Percentiles rank a stretch among this genome's conserved stretches.
phyloP scores from a whole-genome alignment of 2,888 invertebrate genomes.

The Labia minor region DNA sequence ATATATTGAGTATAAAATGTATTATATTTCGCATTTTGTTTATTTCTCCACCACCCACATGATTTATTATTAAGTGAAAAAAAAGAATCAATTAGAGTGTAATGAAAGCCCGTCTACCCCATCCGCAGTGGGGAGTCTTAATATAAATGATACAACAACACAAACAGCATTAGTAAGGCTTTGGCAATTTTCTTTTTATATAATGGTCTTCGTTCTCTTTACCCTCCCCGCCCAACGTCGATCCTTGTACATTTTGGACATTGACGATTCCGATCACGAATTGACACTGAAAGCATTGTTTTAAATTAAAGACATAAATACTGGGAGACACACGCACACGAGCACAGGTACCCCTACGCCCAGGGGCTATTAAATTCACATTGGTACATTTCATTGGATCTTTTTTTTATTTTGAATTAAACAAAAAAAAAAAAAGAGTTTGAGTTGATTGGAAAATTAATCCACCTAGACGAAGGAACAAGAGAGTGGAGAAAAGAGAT shows the following conservation, averaged over 20 bases:
- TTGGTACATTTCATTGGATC: neutral
- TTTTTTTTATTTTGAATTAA: neutral
- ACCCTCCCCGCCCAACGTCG: neutral
- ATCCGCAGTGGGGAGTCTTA: neutral
- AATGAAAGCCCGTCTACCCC: neutral
- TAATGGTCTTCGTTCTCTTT: neutral
- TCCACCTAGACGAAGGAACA: neutral
- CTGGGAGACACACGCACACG: neutral
- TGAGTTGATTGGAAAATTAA: conserved; percentile 6
- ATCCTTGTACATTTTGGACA: neutral
- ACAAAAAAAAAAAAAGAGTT: neutral
- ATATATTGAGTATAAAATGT: too few relatives aligned
- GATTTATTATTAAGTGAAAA: neutral
- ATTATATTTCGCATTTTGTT: neutral
- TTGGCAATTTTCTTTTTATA: conserved; percentile 3
- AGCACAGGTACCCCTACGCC: neutral
- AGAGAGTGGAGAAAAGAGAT: too few relatives aligned
- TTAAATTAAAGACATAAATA: conserved; percentile 13
- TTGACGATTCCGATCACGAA: conserved; percentile 13
- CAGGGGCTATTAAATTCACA: conserved; percentile 13
- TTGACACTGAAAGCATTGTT: conserved; percentile 2
- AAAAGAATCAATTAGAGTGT: conserved; percentile 2
- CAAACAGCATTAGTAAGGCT: neutral
- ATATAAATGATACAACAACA: conserved; percentile 13
- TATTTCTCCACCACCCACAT: neutral